phyloP scores from a whole-genome alignment of 2,797 vertebrate genomes.

The Rhodeus uyekii region DNA sequence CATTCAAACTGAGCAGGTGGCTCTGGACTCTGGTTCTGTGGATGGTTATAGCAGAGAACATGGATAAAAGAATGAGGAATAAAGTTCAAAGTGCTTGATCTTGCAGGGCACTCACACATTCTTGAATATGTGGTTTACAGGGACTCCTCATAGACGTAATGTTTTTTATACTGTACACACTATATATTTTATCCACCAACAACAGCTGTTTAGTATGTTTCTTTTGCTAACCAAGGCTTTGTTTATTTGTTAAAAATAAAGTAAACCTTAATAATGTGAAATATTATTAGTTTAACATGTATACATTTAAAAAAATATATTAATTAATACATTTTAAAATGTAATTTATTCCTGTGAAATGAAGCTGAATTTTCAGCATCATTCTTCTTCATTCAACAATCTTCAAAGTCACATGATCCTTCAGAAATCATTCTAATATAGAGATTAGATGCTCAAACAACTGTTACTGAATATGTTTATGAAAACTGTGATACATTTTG shows the following conservation, averaged over 20 bases:
- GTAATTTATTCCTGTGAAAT: not conserved
- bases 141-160: too few species aligned
- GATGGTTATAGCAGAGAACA: constrained; percentile 18
- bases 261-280: not conserved
- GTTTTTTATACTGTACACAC: too few species aligned
- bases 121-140: too few species aligned
- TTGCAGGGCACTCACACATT: too few species aligned
- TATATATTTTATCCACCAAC: too few species aligned
- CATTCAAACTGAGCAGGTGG: constrained; percentile 14
- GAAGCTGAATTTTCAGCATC: not conserved
- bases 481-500: not conserved
- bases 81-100: constrained; percentile 22
- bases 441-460: too few species aligned
- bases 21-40: constrained; percentile 39
- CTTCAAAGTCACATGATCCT: not conserved
- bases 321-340: not conserved
- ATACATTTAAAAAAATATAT: too few species aligned
- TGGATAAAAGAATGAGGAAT: constrained; percentile 21
- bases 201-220: too few species aligned
- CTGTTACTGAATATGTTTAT: not conserved
- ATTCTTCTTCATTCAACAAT: not conserved
- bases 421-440: not conserved
- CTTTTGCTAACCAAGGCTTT: not conserved
- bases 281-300: not conserved
- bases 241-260: not conserved